Percentiles rank a stretch among this genome's conserved stretches.
These are phyloP conservation scores for Rhyacophila evoluta DNA, from an alignment of 2,888 invertebrate genomes.

Conservation along the genomic window DNA sequence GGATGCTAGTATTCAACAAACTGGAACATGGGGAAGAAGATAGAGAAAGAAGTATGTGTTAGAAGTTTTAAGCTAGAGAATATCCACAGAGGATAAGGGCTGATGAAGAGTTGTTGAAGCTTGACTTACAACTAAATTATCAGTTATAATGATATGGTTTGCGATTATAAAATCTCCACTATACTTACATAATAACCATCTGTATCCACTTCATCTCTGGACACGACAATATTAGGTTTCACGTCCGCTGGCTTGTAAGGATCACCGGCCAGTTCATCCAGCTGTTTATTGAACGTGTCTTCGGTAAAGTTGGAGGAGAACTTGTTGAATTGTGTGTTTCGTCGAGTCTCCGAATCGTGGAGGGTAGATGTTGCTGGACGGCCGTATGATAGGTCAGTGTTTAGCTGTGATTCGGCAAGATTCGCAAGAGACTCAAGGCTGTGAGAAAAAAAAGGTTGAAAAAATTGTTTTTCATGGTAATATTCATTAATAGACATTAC, in stretches of 20 bases:
- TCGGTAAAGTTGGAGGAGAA: slow-evolving; percentile 62
- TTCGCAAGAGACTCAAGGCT: slow-evolving; percentile 80
- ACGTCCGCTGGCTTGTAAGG: neutral
- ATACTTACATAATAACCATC: slow-evolving; percentile 45
- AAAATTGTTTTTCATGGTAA: too few relatives aligned
- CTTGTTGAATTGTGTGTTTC: slow-evolving; percentile 74
- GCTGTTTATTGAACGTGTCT: slow-evolving; percentile 65
- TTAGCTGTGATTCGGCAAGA: slow-evolving; percentile 73
- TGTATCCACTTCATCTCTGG: slow-evolving; percentile 34
- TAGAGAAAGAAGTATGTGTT: too few relatives aligned
- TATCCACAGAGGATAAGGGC: too few relatives aligned
- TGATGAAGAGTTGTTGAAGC: too few relatives aligned
- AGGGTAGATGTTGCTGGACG: slow-evolving; percentile 59
- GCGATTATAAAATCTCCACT: too few relatives aligned
- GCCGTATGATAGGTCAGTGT: slow-evolving; percentile 64
- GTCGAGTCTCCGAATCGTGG: slow-evolving; percentile 72
- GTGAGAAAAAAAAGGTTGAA: slow-evolving; percentile 20
- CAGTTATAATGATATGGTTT: too few relatives aligned
- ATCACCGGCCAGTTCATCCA: slow-evolving; percentile 64
- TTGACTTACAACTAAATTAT: too few relatives aligned
- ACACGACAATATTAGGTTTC: slow-evolving; percentile 27
- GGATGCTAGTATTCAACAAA: too few relatives aligned
- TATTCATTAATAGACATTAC: too few relatives aligned
- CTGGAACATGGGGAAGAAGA: too few relatives aligned
- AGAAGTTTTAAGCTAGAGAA: too few relatives aligned